Evolutionary conservation across 2,797 vertebrate species (phyloP), one percentile per base, ranked within the genome.

Genomic region (Channallabes apus): DNA sequence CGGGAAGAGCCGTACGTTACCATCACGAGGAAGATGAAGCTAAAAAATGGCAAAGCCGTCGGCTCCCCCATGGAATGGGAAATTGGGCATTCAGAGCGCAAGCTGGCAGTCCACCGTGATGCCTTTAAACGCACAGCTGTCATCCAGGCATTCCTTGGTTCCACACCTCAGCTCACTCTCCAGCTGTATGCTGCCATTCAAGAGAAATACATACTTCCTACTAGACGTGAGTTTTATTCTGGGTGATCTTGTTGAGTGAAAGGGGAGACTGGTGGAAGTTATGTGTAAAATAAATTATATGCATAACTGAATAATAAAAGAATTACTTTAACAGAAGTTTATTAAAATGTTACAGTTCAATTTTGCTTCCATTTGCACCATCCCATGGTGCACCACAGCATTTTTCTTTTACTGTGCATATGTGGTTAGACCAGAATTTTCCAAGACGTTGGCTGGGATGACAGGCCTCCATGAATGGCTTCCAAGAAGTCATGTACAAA

Each of bases 111-210:
- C 0, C 98, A 99, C 91, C 96, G 96, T 82, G 95, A 98, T 1
- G 98, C 98, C 92, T 99, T 99, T 94, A 98, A 98, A 84, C 97
- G 98, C 89, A 96, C 96, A 22, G 96, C 97, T 0, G 95, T 99
- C 89, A 99, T 99, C 90, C 98, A 99, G 93, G 98, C 98, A 3
- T 99, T 99, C 91, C 92, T 99, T 89, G 97, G 98, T 89, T 99
- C 98, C 87, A 97, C 97, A 0, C 98, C 98, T 0, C 98, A 99
- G 89, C 95, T 99, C 83, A 98, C 98, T 0, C 95, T 98, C 22
- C 98, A 99, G 94, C 95, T 99, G 27, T 99, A 99, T 32, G 96
- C 97, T 92, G 95, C 94, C 84, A 90, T 99, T 88, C 92, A 97
- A 90, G 96, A 99, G 93, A 96, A 97, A 88, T 96, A 96, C 32